Evolutionary conservation across 2,797 vertebrate species (phyloP).

Genomic region (Neostethus bicornis): DNA sequence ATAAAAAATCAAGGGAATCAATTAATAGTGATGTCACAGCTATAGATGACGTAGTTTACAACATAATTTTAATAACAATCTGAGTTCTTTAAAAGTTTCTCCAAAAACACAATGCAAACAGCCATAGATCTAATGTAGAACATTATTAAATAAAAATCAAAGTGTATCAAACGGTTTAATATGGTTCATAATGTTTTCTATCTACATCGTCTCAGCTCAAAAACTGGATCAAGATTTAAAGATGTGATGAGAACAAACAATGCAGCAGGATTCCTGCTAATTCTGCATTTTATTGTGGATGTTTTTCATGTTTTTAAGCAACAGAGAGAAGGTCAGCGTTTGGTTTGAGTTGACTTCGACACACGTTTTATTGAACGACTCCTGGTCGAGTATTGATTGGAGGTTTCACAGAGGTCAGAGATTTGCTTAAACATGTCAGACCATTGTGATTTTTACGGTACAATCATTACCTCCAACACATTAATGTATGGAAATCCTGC

Average conservation of each 20-base stretch:
- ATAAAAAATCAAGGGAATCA: too few relatives aligned
- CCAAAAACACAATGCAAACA: too few relatives aligned
- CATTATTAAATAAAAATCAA: too few relatives aligned
- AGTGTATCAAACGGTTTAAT: too few relatives aligned
- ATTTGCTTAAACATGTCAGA: conserved; percentile 19
- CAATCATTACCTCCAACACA: conserved; percentile 27
- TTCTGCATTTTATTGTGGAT: neutral
- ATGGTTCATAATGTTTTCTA: too few relatives aligned
- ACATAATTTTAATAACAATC: too few relatives aligned
- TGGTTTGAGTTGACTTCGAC: neutral
- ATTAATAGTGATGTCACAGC: too few relatives aligned
- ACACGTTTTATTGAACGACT: conserved; percentile 16
- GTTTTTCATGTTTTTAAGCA: neutral
- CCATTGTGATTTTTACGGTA: conserved; percentile 22
- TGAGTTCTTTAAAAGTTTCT: too few relatives aligned
- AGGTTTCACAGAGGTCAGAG: conserved; percentile 1
- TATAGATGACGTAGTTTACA: too few relatives aligned
- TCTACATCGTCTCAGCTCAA: too few relatives aligned
- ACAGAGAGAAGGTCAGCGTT: conserved; percentile 2
- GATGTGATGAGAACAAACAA: neutral
- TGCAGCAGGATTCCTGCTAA: neutral
- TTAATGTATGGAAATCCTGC: conserved; percentile 10
- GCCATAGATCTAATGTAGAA: too few relatives aligned
- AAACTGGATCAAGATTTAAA: too few relatives aligned
- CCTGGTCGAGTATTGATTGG: conserved; percentile 23